Evolutionary conservation across 2,113 vertebrate genomes (phyloP).

Genomic region (Halichoeres trimaculatus): DNA sequence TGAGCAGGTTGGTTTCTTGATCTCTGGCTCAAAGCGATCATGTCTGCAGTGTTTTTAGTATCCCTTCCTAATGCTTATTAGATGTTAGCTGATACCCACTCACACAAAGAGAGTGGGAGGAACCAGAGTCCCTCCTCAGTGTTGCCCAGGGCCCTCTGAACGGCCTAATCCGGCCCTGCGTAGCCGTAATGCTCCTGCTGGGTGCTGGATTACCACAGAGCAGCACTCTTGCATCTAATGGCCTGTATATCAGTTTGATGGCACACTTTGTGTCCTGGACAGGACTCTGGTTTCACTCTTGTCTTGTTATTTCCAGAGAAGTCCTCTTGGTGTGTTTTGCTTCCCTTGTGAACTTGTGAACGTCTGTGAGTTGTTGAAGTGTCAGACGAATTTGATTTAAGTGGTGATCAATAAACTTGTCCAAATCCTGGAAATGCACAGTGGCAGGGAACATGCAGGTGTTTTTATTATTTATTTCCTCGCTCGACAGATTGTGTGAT

Average conservation of each 20-base stretch:
- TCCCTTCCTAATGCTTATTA: background rate
- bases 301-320: background rate
- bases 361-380: background rate
- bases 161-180: background rate
- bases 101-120: slow-evolving; percentile 1
- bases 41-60: background rate
- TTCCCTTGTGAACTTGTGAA: background rate
- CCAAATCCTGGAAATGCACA: background rate
- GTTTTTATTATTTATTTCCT: background rate
- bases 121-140: background rate
- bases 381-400: no score
- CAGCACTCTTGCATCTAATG: background rate
- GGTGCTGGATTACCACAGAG: background rate
- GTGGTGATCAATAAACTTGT: background rate
- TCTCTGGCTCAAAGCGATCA: background rate
- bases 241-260: background rate
- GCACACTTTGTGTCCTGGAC: background rate
- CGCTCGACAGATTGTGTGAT: background rate
- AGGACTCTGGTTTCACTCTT: background rate
- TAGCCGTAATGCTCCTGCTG: background rate
- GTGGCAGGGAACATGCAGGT: background rate
- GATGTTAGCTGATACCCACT: slow-evolving; percentile 6
- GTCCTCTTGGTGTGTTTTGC: background rate
- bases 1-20: background rate
- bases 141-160: background rate